These are phyloP conservation scores for Drosophila fuyamai DNA, from an alignment of 1,140 invertebrate species.

Conservation along the genomic window DNA sequence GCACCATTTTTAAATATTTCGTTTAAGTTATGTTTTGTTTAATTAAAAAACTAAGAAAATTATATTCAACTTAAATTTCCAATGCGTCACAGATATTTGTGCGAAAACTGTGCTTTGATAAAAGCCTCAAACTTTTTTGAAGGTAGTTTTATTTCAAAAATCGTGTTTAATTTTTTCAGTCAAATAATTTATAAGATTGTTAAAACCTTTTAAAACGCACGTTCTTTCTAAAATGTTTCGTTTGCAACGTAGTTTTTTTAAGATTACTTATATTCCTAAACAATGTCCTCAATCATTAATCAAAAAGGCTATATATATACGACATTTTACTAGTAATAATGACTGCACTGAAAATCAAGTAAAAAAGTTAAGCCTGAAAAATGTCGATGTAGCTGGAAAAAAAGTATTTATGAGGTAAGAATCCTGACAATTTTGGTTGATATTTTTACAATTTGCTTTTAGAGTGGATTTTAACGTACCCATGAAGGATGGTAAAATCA, in stretches of 20 bases:
- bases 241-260: not conserved
- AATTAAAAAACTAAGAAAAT: too few species aligned
- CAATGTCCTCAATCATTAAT: not conserved
- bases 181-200: not conserved
- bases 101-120: not conserved
- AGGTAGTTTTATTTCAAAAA: not conserved
- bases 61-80: not conserved
- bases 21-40: too few species aligned
- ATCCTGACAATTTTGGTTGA: not conserved
- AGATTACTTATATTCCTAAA: not conserved
- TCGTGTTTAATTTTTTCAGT: not conserved
- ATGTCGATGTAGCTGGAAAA: constrained; percentile 90
- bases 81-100: not conserved
- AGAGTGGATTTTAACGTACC: constrained; percentile 99
- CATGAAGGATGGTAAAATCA: constrained; percentile 97
- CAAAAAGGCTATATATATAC: not conserved
- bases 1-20: too few species aligned
- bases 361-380: constrained; percentile 93
- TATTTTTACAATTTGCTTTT: constrained; percentile 37
- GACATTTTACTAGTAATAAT: not conserved
- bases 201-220: not conserved
- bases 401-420: constrained; percentile 92
- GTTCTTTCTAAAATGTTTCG: not conserved
- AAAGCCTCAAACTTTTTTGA: not conserved
- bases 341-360: not conserved